Conservation (phyloP, 1,140 invertebrate species). For the Eubasilissa regina region DNA sequence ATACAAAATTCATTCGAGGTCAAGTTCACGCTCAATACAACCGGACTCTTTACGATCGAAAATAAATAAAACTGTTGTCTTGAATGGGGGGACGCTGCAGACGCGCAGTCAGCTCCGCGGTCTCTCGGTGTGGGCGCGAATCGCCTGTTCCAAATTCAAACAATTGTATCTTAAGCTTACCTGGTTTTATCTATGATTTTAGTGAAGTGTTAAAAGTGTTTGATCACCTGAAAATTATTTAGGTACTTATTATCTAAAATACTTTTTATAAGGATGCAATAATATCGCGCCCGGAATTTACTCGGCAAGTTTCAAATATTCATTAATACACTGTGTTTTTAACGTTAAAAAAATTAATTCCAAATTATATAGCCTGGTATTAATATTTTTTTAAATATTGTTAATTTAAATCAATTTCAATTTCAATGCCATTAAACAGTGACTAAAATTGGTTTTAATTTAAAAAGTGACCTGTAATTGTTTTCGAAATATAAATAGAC, state of each 20-base stretch:
- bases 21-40: conserved; percentile 32
- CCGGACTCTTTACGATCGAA: conserved; percentile 32
- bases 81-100: conserved; percentile 3
- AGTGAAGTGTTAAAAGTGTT: background rate
- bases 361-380: too few relatives aligned
- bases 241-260: background rate
- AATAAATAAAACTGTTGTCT: conserved; percentile 42
- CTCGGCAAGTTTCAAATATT: too few relatives aligned
- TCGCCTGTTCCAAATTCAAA: background rate
- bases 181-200: background rate
- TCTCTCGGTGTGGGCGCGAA: background rate
- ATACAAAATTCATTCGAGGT: conserved; percentile 10
- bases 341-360: too few relatives aligned
- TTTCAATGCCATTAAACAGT: too few relatives aligned
- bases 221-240: background rate
- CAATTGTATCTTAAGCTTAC: background rate
- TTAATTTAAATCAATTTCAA: too few relatives aligned
- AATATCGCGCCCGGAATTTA: too few relatives aligned
- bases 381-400: too few relatives aligned
- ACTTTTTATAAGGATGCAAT: too few relatives aligned
- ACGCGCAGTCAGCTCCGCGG: conserved; percentile 7
- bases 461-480: too few relatives aligned
- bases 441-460: too few relatives aligned
- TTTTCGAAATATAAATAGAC: too few relatives aligned
- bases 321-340: too few relatives aligned